A percentile compares a stretch with the other conserved stretches of the same genome.
phyloP scores from a whole-genome alignment of 1,140 invertebrate species.

The Orussus abietinus region DNA sequence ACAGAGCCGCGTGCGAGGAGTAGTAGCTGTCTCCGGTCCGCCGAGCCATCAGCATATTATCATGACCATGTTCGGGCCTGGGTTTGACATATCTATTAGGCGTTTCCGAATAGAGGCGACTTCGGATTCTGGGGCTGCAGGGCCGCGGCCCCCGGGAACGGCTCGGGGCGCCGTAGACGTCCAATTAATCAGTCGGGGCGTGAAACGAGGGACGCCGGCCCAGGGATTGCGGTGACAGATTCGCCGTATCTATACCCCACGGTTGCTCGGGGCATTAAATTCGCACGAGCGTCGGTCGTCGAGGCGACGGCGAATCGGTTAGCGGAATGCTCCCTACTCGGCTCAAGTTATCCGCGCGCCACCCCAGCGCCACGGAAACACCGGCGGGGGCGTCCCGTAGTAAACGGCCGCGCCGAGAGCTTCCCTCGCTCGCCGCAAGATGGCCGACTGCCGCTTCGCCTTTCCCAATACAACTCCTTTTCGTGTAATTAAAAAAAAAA shows the following conservation, averaged over 20 bases:
- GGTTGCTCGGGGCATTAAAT: constrained; percentile 34
- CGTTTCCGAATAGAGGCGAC: constrained; percentile 45
- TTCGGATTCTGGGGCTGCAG: constrained; percentile 40
- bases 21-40: constrained; percentile 8
- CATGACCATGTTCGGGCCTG: constrained; percentile 43
- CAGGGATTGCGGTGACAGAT: constrained; percentile 46
- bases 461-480: too few relatives aligned
- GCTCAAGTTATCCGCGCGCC: constrained; percentile 27
- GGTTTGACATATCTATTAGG: constrained; percentile 54
- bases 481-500: too few relatives aligned
- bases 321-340: constrained; percentile 17
- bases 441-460: too few relatives aligned
- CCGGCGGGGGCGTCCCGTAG: too few relatives aligned
- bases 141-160: neutral
- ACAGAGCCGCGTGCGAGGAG: constrained; percentile 4
- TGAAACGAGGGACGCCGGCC: constrained; percentile 40
- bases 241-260: constrained; percentile 36
- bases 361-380: too few relatives aligned
- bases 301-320: constrained; percentile 25
- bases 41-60: constrained; percentile 42
- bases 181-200: constrained; percentile 52
- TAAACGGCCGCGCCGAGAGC: too few relatives aligned
- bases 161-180: constrained; percentile 31
- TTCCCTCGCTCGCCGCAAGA: too few relatives aligned
- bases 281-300: constrained; percentile 23